Evolutionary conservation across 1,140 invertebrate genomes (phyloP).

Genomic region (Lepidurus packardi): DNA sequence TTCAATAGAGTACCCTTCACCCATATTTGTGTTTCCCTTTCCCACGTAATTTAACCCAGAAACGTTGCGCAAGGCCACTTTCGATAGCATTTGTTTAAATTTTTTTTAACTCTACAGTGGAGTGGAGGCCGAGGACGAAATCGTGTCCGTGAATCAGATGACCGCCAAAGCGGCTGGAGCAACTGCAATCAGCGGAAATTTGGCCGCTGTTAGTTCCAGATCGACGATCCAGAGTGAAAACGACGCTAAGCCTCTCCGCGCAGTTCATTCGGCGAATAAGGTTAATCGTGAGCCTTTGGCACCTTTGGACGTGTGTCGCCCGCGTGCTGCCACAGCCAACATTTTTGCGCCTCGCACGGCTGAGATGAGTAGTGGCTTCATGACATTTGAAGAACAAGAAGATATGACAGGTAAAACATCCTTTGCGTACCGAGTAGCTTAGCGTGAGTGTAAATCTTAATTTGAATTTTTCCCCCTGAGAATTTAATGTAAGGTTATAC

Average conservation of each 20-base stretch:
- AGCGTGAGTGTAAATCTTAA: neutral
- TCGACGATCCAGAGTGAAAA: constrained; percentile 12
- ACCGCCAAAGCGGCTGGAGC: constrained; percentile 28
- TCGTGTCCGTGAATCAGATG: constrained; percentile 70
- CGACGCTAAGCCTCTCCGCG: neutral
- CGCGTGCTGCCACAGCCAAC: constrained; percentile 43
- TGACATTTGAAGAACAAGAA: constrained; percentile 78
- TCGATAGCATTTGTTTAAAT: neutral
- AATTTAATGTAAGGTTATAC: no score
- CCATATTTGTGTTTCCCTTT: neutral
- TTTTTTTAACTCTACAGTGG: constrained; percentile 60
- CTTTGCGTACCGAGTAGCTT: constrained; percentile 23
- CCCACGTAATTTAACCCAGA: constrained; percentile 9
- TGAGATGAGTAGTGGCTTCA: constrained; percentile 89
- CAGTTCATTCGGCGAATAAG: neutral
- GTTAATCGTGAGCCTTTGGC: constrained; percentile 3
- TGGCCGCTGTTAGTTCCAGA: constrained; percentile 23
- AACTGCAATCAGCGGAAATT: constrained; percentile 9
- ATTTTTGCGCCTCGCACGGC: constrained; percentile 78
- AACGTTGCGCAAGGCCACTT: neutral
- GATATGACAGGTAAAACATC: constrained; percentile 71
- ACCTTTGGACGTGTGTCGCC: constrained; percentile 23
- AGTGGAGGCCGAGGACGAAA: constrained; percentile 76
- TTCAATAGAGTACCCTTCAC: neutral
- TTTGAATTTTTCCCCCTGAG: no score